Base-by-base conservation (phyloP, 2,888 invertebrate genomes). In the Aplocera efformata region DNA sequence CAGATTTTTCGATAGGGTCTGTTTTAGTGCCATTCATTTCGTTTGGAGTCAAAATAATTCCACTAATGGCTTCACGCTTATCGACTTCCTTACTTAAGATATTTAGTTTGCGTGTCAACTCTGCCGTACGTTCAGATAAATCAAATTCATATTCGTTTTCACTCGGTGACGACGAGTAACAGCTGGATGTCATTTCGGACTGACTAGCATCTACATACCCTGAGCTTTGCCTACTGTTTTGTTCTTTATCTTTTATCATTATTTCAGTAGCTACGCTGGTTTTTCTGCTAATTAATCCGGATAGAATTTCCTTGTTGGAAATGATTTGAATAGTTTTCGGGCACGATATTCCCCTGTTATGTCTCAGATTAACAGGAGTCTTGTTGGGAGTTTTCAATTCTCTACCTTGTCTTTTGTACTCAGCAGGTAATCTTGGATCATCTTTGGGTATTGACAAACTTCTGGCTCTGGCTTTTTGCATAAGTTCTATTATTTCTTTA, bases 331-430 rank as follows among this genome's bases (percentile, higher is more conserved):
- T 89, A 4, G 79, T 90, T 81, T 88, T 91, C 47, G 74, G 90
- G 71, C 79, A 90, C 13, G 79, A 90, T 58, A 79, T 83, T 50
- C 85, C 85, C 60, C 86, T 69, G 13, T 60, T 58, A 10, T 75
- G 72, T 51, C 80, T 72, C 7, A 81, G 65, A 17, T 73, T 78
- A 5, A 27, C 53, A 8, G 88, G 88, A 1, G 82, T 83, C 67
- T 81, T 86, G 33, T 79, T 86, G 11, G 91, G 91, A 5, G 91
- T 89, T 57, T 90, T 86, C 46, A 91, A 80, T 26, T 80, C 81
- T 69, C 88, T 89, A 10, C 73, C 68, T 7, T 80, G 58, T 13
- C 56, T 53, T 60, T 71, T 79, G 47, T 84, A 85, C 27, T 72
- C 82, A 20, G 63, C 41, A 53, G 73, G 76, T 38, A 82, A 58